phyloP scores from a whole-genome alignment of 1,140 invertebrate genomes.

The Eriosoma lanigerum region DNA sequence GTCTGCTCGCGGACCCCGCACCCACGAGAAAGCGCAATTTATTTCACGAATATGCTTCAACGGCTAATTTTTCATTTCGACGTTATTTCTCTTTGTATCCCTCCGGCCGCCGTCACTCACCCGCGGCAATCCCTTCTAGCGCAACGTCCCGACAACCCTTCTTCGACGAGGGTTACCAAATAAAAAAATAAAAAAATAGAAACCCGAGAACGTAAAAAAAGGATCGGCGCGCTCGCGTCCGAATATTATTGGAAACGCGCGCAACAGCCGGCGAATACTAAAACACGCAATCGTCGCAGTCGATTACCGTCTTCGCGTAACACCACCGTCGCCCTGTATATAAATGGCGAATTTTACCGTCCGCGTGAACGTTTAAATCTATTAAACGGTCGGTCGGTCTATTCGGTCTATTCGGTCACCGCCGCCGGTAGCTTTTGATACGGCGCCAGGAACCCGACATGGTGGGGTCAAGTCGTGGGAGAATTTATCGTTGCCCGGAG shows the following conservation, averaged over 20 bases:
- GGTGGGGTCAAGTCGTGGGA: slow-evolving; percentile 10
- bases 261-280: slow-evolving; percentile 46
- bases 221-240: background rate
- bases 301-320: no score
- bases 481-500: slow-evolving; percentile 40
- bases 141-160: slow-evolving; percentile 9
- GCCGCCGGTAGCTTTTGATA: slow-evolving; percentile 25
- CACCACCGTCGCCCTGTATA: background rate
- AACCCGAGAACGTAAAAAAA: no score
- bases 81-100: background rate
- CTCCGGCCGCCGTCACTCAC: background rate
- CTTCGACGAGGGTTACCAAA: background rate
- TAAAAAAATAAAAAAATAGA: background rate
- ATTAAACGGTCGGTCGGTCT: slow-evolving; percentile 16
- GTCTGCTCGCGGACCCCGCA: slow-evolving; percentile 22
- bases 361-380: slow-evolving; percentile 47
- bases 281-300: slow-evolving; percentile 9
- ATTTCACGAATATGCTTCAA: slow-evolving; percentile 45
- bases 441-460: slow-evolving; percentile 21
- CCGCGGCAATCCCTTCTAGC: background rate
- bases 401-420: no score
- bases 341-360: background rate
- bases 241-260: slow-evolving; percentile 40
- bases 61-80: slow-evolving; percentile 50
- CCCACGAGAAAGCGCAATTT: slow-evolving; percentile 31